These are phyloP conservation scores for Oreohelix idahoensis DNA, from an alignment of 1,140 invertebrate species.

Conservation along the genomic window DNA sequence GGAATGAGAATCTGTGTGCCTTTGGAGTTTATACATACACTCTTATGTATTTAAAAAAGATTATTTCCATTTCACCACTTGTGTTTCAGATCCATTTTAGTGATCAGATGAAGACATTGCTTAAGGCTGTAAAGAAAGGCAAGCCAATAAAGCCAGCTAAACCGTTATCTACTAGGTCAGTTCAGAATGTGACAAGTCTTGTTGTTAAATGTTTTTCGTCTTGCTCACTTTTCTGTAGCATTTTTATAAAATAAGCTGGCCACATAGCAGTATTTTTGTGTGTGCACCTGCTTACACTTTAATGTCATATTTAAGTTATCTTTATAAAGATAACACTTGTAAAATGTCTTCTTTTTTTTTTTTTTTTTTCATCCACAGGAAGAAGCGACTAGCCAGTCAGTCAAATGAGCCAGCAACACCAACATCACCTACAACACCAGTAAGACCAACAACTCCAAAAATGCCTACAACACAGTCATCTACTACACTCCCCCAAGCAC, in stretches of 20 bases:
- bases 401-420: neutral
- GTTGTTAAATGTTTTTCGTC: neutral
- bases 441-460: neutral
- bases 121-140: conserved; percentile 53
- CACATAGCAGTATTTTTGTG: neutral
- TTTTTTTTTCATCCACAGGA: neutral
- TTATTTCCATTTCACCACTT: neutral
- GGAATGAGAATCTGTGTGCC: neutral
- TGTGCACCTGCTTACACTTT: neutral
- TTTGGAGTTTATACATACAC: neutral
- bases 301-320: neutral
- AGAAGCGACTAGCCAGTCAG: neutral
- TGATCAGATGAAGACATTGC: conserved; percentile 51
- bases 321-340: no score
- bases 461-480: conserved; percentile 15
- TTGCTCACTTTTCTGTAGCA: neutral
- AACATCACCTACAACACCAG: conserved; percentile 13
- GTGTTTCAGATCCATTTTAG: conserved; percentile 52
- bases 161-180: conserved; percentile 18
- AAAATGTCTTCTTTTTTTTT: neutral
- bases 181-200: neutral
- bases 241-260: neutral
- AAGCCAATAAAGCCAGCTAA: conserved; percentile 43
- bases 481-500: conserved; percentile 20
- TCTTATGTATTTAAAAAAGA: neutral